Evolutionary conservation across 2,113 vertebrate genomes (phyloP).

Genomic region (Hypanus sabinus): DNA sequence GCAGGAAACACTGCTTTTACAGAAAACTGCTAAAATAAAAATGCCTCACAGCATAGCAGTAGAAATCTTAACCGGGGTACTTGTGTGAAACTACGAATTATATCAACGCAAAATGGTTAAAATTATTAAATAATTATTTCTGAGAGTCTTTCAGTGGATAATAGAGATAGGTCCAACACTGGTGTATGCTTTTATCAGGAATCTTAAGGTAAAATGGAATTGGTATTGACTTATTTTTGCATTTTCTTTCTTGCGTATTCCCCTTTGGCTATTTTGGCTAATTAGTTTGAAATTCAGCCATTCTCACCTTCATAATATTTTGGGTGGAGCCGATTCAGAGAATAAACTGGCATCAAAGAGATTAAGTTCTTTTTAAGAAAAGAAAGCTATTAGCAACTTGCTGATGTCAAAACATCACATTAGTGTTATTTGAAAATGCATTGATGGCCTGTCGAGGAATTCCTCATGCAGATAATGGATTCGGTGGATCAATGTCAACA

Average conservation of each 20-base stretch:
- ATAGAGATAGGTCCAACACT: neutral
- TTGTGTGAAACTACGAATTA: no score
- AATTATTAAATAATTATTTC: neutral
- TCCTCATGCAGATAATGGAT: neutral
- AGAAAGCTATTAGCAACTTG: neutral
- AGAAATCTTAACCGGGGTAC: no score
- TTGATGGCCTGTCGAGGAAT: neutral
- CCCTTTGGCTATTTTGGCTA: neutral
- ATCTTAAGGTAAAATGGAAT: no score
- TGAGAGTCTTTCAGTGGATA: neutral
- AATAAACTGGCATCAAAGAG: neutral
- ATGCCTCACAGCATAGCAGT: no score
- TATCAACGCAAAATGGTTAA: neutral
- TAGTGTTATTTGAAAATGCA: neutral
- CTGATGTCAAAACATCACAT: constrained; percentile 2
- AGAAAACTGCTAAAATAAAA: no score
- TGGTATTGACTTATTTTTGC: neutral
- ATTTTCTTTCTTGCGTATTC: neutral
- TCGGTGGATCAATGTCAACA: neutral
- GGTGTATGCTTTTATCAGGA: neutral
- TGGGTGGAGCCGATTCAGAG: constrained; percentile 11
- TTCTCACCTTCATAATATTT: constrained; percentile 7
- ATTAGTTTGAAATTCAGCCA: neutral
- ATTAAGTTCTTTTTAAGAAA: neutral
- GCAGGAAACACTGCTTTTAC: no score